A percentile compares a stretch with the other conserved stretches of the same genome.
Conservation (phyloP, 1,140 invertebrate genomes). For the Listronotus oregonensis region DNA sequence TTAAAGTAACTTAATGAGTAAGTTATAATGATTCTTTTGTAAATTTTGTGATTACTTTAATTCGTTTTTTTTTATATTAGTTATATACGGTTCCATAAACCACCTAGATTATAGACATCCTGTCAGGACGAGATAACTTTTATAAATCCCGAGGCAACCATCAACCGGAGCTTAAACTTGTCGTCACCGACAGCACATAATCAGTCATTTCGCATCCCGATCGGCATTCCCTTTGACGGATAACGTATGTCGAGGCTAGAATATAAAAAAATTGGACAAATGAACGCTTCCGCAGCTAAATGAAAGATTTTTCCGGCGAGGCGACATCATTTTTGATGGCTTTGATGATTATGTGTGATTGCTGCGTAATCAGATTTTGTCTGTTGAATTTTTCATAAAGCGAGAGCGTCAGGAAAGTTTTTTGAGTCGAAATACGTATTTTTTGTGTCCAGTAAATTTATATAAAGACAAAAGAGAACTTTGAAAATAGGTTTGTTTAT, state of each 20-base stretch:
- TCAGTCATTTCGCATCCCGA: slow-evolving; percentile 11
- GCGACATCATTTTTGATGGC: slow-evolving; percentile 1
- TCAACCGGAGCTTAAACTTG: slow-evolving; percentile 5
- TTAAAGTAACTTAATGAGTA: no score
- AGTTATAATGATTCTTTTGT: no score
- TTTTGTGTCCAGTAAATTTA: no score
- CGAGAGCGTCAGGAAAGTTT: no score
- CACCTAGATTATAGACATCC: no score
- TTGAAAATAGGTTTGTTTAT: no score
- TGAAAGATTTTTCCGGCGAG: slow-evolving; percentile 7
- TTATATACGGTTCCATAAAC: no score
- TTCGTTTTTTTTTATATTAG: no score
- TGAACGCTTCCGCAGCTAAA: slow-evolving; percentile 8
- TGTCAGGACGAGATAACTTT: no score
- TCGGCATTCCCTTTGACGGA: slow-evolving; percentile 1
- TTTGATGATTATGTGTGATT: not conserved
- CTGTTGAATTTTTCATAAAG: not conserved
- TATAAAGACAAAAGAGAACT: no score
- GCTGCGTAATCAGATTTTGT: slow-evolving; percentile 3
- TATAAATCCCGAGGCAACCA: not conserved
- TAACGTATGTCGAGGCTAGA: slow-evolving; percentile 1
- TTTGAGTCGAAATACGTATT: no score
- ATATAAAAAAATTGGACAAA: slow-evolving; percentile 3
- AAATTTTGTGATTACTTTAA: no score
- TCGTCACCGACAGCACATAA: slow-evolving; percentile 7